Evolutionary conservation across 2,888 invertebrate genomes (phyloP), one percentile per base, ranked within the genome.

Genomic region (Embidobia sp.): DNA sequence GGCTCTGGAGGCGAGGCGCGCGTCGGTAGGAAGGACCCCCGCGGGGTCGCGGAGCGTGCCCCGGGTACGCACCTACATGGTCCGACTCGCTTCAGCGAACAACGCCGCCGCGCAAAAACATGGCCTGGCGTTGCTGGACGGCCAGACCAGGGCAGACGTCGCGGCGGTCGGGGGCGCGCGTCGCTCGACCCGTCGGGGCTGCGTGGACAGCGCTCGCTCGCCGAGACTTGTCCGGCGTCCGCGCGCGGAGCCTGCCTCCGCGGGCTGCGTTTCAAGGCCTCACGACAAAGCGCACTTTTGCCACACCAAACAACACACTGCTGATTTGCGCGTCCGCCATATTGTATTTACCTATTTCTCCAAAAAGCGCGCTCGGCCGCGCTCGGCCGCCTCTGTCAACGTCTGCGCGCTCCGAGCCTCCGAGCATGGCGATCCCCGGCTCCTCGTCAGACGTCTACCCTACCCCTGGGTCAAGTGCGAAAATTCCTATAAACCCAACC

Each of bases 311-410:
- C 64, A 77, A 78, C 64, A 75, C 77, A 80, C 74, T 76, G 76
- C 78, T 81, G 77, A 72, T 79, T 70, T 78, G 77, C 72, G 64
- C 63, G 79, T 85, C 86, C 77, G 87, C 87, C 87, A 87, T 87
- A 85, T 87, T 87, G 87, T 86, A 87, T 86, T 84, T 87, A 85
- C 84, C 84, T 87, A 87, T 86, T 87, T 86, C 53, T 57, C 53
- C 35, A 46, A 35, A 46, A 57, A 48, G 33, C 10, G 13, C 33
- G 13, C 31, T 59, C 44, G 59, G 44, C 27, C n/a, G 0, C 3
- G 11, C 15, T 59, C 44, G 37, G 59, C 5, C 10, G 29, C 26
- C 26, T 3, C 26, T 26, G 26, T 26, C 26, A 26, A n/a, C n/a
- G n/a, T n/a, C n/a, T n/a, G n/a, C n/a, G n/a, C n/a, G n/a, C n/a